Evolutionary conservation across 2,888 invertebrate genomes (phyloP).

Genomic region (Tenodera sinensis): DNA sequence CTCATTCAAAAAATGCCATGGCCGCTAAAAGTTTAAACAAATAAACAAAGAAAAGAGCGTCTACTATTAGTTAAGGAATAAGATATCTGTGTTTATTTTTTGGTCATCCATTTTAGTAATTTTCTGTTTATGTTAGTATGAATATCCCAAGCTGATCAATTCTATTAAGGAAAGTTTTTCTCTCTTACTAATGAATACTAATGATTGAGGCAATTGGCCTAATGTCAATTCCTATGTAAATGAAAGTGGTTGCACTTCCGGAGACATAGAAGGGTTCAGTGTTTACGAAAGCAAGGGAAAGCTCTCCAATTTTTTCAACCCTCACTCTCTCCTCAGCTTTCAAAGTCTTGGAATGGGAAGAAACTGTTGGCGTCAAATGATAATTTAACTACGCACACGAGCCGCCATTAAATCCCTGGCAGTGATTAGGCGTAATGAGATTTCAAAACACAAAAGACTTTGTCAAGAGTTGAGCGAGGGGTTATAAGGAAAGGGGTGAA

Average conservation of each 20-base stretch:
- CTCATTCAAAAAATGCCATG: too few relatives aligned
- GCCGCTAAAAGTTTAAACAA: too few relatives aligned
- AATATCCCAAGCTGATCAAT: background rate
- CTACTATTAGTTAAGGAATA: too few relatives aligned
- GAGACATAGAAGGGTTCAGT: background rate
- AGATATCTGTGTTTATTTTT: too few relatives aligned
- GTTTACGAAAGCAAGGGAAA: background rate
- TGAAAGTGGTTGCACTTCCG: background rate
- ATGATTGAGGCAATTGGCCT: background rate
- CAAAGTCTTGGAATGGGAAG: background rate
- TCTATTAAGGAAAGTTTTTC: background rate
- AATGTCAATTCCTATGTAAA: background rate
- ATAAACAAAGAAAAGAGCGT: too few relatives aligned
- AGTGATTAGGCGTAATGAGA: constrained; percentile 31
- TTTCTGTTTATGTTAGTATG: too few relatives aligned
- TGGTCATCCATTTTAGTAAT: too few relatives aligned
- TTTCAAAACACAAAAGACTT: constrained; percentile 27
- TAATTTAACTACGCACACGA: constrained; percentile 19
- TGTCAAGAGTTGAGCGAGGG: background rate
- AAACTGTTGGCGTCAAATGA: background rate
- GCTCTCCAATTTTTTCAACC: background rate
- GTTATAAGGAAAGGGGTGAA: background rate
- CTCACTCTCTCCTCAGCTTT: background rate
- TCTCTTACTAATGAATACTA: background rate
- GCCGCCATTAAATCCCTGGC: constrained; percentile 14